Evolutionary conservation across 2,113 vertebrate genomes (phyloP).

Genomic region (Scortum barcoo): DNA sequence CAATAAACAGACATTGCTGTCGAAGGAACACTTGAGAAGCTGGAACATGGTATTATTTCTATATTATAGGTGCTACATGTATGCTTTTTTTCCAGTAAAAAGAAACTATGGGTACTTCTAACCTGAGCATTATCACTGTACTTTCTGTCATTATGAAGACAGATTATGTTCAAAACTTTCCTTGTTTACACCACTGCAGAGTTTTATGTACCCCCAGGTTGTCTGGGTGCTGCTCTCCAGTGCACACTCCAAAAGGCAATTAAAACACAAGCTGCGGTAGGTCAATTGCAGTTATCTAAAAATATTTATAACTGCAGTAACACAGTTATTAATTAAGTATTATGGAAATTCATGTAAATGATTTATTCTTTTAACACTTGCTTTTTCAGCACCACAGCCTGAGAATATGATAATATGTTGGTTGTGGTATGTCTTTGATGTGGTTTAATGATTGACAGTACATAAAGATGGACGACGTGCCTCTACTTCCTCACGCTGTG

Average conservation of each 20-base stretch:
- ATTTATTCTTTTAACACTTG: not conserved
- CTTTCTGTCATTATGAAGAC: conserved; percentile 21
- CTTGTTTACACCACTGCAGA: conserved; percentile 18
- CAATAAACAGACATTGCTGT: conserved; percentile 58
- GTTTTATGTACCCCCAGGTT: conserved; percentile 20
- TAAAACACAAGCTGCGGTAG: conserved; percentile 4
- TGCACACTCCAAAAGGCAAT: conserved; percentile 24
- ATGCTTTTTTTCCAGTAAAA: conserved; percentile 27
- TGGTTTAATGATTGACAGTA: too few relatives aligned
- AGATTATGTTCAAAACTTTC: conserved; percentile 19
- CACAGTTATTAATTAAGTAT: conserved; percentile 1
- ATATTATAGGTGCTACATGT: conserved; percentile 34
- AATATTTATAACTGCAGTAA: not conserved
- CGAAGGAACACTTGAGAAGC: conserved; percentile 60
- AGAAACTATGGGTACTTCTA: conserved; percentile 25
- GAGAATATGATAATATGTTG: not conserved
- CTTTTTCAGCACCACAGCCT: not conserved
- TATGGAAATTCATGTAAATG: not conserved
- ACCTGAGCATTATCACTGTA: not conserved
- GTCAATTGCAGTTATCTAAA: conserved; percentile 6
- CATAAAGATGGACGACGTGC: too few relatives aligned
- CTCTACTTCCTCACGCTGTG: too few relatives aligned
- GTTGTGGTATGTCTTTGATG: not conserved
- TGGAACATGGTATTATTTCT: conserved; percentile 55
- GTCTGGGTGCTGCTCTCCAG: conserved; percentile 26